Evolutionary conservation across 2,797 vertebrate species (phyloP).

Genomic region (Pampus argenteus): DNA sequence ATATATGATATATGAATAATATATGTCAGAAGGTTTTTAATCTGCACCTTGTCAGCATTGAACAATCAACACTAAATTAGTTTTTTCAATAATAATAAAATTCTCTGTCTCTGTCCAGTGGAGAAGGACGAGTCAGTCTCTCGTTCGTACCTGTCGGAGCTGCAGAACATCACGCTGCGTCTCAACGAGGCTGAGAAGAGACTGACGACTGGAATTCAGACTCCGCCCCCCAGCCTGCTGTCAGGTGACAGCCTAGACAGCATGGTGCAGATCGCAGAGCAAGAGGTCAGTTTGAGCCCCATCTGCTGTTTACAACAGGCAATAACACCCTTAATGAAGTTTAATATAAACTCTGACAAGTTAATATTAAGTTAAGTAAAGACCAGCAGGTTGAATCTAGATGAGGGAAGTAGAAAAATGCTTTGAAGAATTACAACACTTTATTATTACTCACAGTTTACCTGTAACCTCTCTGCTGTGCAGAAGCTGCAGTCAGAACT

Average conservation of each 20-base stretch:
- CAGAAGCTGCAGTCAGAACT: slow-evolving; percentile 89
- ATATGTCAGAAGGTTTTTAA: neutral
- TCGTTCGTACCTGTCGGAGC: slow-evolving; percentile 91
- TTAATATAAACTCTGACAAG: neutral
- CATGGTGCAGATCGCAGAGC: slow-evolving; percentile 88
- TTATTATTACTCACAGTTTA: no score
- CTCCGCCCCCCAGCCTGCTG: slow-evolving; percentile 77
- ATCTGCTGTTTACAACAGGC: slow-evolving; percentile 50
- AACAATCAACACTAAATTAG: neutral
- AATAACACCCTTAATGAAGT: neutral
- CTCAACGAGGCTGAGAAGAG: slow-evolving; percentile 91
- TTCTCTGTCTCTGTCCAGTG: slow-evolving; percentile 78
- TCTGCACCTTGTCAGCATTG: neutral
- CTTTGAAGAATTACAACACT: no score
- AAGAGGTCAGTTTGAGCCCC: slow-evolving; percentile 88
- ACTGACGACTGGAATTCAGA: slow-evolving; percentile 87
- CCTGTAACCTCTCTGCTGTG: neutral
- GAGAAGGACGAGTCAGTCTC: slow-evolving; percentile 94
- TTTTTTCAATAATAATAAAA: no score
- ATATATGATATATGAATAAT: no score
- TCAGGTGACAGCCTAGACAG: slow-evolving; percentile 81
- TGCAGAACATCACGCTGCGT: slow-evolving; percentile 88
- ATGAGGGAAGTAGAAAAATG: no score
- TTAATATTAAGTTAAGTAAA: neutral
- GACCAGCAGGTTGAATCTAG: no score